A percentile compares a stretch with the other conserved stretches of the same genome.
Evolutionary conservation across 1,140 invertebrate species (phyloP).

Genomic region (Agrypnia vestita): DNA sequence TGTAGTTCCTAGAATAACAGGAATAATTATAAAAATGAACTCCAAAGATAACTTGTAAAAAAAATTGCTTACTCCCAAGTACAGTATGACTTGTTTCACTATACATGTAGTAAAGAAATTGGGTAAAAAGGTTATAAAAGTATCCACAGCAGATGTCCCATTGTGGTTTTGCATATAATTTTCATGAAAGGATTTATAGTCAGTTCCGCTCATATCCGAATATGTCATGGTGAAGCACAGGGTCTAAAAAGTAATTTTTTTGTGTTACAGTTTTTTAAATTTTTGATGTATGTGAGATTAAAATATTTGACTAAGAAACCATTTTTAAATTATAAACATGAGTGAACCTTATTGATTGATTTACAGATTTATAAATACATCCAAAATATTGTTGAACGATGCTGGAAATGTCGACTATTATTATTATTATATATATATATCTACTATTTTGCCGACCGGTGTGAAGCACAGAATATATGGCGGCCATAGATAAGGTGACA

Average conservation of each 20-base stretch:
- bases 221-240: background rate
- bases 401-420: no score
- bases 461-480: no score
- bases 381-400: no score
- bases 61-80: conserved; percentile 47
- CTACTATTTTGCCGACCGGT: no score
- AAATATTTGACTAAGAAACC: no score
- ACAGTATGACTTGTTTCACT: conserved; percentile 59
- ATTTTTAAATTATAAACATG: no score
- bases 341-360: no score
- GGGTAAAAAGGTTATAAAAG: conserved; percentile 70
- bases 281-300: no score
- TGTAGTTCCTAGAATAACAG: conserved; percentile 73
- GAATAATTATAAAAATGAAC: conserved; percentile 71
- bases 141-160: conserved; percentile 70
- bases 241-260: background rate
- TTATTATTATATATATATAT: no score
- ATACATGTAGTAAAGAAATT: conserved; percentile 66
- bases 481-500: no score
- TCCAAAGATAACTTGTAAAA: conserved; percentile 65
- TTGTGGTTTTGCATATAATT: conserved; percentile 71
- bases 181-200: conserved; percentile 70
- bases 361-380: no score
- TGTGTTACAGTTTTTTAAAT: no score
- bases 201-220: conserved; percentile 16